Percentiles rank a stretch among this genome's conserved stretches.
phyloP scores from a whole-genome alignment of 2,113 vertebrate species.

The Xenotilapia longispinis region DNA sequence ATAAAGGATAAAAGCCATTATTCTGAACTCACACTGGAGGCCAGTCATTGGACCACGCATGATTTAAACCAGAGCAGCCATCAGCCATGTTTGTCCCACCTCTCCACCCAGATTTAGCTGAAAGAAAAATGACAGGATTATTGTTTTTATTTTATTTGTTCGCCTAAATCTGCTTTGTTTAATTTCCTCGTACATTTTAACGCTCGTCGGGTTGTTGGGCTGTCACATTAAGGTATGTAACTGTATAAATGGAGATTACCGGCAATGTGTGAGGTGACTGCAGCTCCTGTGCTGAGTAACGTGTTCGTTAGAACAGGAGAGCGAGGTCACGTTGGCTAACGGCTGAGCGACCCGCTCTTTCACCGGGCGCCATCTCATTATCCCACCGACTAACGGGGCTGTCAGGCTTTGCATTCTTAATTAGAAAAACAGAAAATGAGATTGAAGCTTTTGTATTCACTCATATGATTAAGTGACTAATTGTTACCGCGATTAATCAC shows the following conservation, averaged over 20 bases:
- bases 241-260: neutral
- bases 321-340: neutral
- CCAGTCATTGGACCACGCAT: neutral
- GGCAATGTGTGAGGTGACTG: neutral
- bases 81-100: neutral
- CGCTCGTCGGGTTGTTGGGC: neutral
- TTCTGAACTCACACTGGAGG: neutral
- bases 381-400: neutral
- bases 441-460: neutral
- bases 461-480: constrained; percentile 8
- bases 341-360: neutral
- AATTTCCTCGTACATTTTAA: neutral
- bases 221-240: neutral
- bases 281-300: neutral
- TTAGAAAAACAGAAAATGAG: constrained; percentile 7
- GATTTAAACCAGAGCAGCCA: neutral
- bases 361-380: neutral
- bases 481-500: constrained; percentile 18
- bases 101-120: neutral
- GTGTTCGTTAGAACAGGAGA: neutral
- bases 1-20: neutral
- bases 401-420: neutral
- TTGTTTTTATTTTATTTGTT: neutral
- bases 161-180: neutral
- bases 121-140: neutral